phyloP scores from a whole-genome alignment of 2,113 vertebrate species.

The Empidonax traillii region DNA sequence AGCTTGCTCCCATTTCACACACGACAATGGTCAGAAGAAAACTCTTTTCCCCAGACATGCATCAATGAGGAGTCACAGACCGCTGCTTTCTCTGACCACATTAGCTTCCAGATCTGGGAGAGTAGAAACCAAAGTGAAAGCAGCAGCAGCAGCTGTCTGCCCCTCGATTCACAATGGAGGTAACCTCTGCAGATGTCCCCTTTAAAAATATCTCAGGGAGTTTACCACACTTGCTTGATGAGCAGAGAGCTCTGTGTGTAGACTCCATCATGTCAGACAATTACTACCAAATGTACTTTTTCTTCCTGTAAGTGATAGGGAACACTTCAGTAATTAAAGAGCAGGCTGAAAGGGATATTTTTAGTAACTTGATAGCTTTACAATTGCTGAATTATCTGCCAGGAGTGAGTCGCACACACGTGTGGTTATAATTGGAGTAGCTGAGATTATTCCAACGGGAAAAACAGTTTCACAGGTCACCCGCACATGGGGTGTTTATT shows the following conservation, averaged over 20 bases:
- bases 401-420: neutral
- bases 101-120: neutral
- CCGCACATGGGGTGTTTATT: neutral
- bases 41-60: neutral
- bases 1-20: neutral
- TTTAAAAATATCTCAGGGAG: neutral
- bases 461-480: neutral
- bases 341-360: neutral
- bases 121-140: neutral
- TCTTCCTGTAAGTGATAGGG: neutral
- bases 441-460: neutral
- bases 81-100: fast-evolving
- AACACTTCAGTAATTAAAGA: slow-evolving; percentile 5
- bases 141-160: neutral
- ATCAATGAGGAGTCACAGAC: neutral
- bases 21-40: neutral
- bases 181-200: neutral
- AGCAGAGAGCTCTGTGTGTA: neutral
- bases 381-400: neutral
- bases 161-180: neutral
- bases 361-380: slow-evolving; percentile 33
- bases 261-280: neutral
- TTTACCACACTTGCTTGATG: neutral
- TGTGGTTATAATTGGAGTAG: neutral
- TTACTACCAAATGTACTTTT: neutral